Base-by-base conservation (phyloP, 2,888 invertebrate genomes). In the Macaria notata region DNA sequence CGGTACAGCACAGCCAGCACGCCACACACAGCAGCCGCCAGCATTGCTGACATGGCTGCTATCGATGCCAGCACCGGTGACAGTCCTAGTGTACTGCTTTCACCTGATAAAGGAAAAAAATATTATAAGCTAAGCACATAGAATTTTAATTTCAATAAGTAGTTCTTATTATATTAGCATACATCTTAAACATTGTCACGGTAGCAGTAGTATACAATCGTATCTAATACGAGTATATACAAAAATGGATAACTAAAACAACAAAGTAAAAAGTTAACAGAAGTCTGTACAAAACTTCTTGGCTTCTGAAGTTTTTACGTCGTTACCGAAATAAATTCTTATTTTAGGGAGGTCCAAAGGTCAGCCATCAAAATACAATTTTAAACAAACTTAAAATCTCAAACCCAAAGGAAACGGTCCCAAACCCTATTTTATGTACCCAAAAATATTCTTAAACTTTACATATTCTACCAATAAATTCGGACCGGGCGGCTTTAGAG, bases 11-110 rank as follows among this genome's bases (percentile, higher is more conserved):
- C 95, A 0, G 94, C 95, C 53, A 96, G 85, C 39, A 96, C 95
- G 9, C 95, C 94, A 75, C 96, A 96, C 8, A 95, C 95, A 3
- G 95, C 94, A 4, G 95, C 94, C 41, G 95, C 95, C 53, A 96
- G 87, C 49, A 96, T 89, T 3, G 95, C 95, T 29, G 96, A 96
- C 78, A 95, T 95, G 5, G 95, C 94, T 55, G 96, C 94, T 67
- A 96, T 92, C 1, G 95, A 95, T 5, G 96, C 94, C 58, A 96
- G 89, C 54, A 96, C 92, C 9, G 96, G 96, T 65, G 95, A 96
- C 74, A 96, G 92, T 9, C 94, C 94, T 62, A 95, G 92, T 5
- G 92, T 86, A 67, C 92, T 92, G 59, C 93, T 93, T 72, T 93
- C 92, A 71, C 95, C 95, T 95, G 85, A 19, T 19, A 19, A 19